Conservation (phyloP, 2,113 vertebrate species). For the Mus spicilegus region DNA sequence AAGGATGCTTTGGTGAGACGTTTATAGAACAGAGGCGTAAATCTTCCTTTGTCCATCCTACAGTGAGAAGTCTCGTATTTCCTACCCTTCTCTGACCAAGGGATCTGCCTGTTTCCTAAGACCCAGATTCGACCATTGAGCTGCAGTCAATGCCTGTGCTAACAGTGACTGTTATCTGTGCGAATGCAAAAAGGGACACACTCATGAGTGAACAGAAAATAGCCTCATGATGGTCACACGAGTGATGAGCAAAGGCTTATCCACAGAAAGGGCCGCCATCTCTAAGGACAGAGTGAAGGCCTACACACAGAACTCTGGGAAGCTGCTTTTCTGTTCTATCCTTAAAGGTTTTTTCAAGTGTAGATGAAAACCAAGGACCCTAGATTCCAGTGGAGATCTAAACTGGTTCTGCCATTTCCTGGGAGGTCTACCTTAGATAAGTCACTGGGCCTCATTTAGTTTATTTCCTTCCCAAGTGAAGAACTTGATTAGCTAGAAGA, state of each 20-base stretch:
- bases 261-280: neutral
- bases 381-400: neutral
- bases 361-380: neutral
- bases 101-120: neutral
- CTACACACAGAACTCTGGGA: neutral
- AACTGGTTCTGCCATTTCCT: neutral
- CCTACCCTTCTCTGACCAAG: neutral
- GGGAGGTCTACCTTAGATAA: neutral
- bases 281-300: neutral
- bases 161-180: neutral
- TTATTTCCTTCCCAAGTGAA: neutral
- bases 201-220: neutral
- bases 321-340: neutral
- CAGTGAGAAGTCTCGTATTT: neutral
- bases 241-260: neutral
- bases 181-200: neutral
- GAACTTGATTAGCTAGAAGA: neutral
- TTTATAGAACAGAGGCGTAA: neutral
- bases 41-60: neutral
- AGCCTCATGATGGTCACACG: neutral
- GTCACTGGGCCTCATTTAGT: neutral
- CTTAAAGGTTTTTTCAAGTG: neutral
- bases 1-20: neutral
- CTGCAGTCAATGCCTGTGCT: neutral
- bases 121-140: neutral